Percentiles rank a stretch among this genome's conserved stretches.
Evolutionary conservation across 2,888 invertebrate genomes (phyloP).

Genomic region (Lordiphosa fenestrarum): DNA sequence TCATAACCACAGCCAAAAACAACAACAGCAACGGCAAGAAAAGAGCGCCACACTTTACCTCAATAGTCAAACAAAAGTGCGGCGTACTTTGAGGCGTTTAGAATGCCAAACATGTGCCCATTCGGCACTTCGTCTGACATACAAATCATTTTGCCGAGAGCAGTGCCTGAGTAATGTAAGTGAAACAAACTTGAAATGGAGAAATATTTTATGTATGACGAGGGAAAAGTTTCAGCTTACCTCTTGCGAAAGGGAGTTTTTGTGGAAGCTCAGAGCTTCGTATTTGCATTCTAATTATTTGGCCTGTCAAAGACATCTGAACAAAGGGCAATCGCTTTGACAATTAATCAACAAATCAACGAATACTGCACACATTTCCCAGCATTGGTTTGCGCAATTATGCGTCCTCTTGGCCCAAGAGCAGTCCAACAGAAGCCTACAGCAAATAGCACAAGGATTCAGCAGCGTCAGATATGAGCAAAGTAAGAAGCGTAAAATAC

Average conservation of each 20-base stretch:
- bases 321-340: conserved; percentile 53
- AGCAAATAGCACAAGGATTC: conserved; percentile 35
- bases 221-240: conserved; percentile 19
- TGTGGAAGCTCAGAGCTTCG: conserved; percentile 4
- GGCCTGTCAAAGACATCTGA: conserved; percentile 24
- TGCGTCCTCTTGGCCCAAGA: conserved; percentile 23
- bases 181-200: conserved; percentile 33
- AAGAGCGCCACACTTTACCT: conserved; percentile 65
- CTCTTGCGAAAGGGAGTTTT: conserved; percentile 6
- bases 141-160: conserved; percentile 67
- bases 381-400: conserved; percentile 35
- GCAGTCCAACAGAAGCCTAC: conserved; percentile 19
- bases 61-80: conserved; percentile 64
- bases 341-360: conserved; percentile 67
- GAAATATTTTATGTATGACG: conserved; percentile 18
- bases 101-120: conserved; percentile 44
- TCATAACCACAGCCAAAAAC: conserved; percentile 22
- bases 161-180: conserved; percentile 26
- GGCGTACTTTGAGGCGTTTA: conserved; percentile 60
- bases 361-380: conserved; percentile 18
- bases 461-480: conserved; percentile 34
- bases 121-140: conserved; percentile 50
- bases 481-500: conserved; percentile 68
- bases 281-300: conserved; percentile 56
- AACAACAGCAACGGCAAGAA: conserved; percentile 37